These are phyloP conservation scores for Lepus timidus DNA, from an alignment of 2,113 vertebrate genomes.

Conservation along the genomic window DNA sequence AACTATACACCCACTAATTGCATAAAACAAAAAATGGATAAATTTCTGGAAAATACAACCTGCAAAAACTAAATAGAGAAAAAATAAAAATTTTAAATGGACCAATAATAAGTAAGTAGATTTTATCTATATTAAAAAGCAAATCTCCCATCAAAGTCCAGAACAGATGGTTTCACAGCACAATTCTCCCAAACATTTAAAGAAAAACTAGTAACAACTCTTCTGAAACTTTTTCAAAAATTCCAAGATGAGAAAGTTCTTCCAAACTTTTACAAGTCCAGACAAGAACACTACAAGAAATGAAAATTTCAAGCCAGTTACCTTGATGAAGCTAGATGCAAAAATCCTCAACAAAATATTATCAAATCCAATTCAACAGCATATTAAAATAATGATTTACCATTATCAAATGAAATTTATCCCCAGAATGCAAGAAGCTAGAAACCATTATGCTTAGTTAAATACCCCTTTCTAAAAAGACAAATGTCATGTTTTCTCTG, in stretches of 20 bases:
- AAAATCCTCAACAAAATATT: background rate
- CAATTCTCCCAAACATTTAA: background rate
- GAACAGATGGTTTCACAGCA: background rate
- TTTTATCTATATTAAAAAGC: background rate
- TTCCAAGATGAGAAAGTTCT: background rate
- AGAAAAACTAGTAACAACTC: background rate
- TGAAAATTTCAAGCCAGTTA: background rate
- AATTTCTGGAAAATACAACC: background rate
- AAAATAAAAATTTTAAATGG: background rate
- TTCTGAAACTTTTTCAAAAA: background rate
- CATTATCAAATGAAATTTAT: background rate
- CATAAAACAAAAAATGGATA: background rate
- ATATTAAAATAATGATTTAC: background rate
- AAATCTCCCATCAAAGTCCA: background rate
- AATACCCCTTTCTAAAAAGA: too few relatives aligned
- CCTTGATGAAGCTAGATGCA: background rate
- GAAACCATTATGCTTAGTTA: too few relatives aligned
- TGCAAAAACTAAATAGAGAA: background rate
- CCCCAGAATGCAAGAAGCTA: too few relatives aligned
- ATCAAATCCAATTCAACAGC: background rate
- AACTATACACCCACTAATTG: background rate
- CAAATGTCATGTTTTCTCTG: too few relatives aligned
- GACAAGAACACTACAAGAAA: too few relatives aligned
- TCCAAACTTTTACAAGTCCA: background rate
- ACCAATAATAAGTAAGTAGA: background rate